phyloP scores from a whole-genome alignment of 2,797 vertebrate species.

The Mus minutoides region DNA sequence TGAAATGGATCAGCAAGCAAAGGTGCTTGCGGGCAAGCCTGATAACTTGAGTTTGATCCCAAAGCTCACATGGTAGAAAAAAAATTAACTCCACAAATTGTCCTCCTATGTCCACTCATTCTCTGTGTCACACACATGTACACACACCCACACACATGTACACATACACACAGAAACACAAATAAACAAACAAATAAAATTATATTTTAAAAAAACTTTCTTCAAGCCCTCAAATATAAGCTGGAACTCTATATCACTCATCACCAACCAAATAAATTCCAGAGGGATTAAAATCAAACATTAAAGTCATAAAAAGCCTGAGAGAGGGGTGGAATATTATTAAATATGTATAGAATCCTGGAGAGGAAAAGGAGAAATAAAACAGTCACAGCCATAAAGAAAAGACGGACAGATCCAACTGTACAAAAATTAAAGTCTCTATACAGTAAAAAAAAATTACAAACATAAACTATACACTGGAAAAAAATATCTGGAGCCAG shows the following conservation, averaged over 20 bases:
- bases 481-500: constrained; percentile 36
- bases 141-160: neutral
- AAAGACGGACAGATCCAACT: constrained; percentile 35
- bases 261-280: constrained; percentile 42
- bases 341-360: constrained; percentile 53
- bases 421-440: constrained; percentile 61
- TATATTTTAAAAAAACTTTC: neutral
- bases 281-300: constrained; percentile 62
- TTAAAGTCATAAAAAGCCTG: constrained; percentile 50
- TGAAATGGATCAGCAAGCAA: too few species aligned
- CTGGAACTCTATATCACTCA: neutral
- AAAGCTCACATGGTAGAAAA: neutral
- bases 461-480: constrained; percentile 54
- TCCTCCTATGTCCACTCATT: too few species aligned
- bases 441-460: neutral
- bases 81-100: neutral
- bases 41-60: neutral
- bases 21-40: neutral
- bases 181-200: neutral
- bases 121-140: neutral
- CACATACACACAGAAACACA: neutral
- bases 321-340: constrained; percentile 32
- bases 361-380: constrained; percentile 8
- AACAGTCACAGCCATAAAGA: constrained; percentile 50
- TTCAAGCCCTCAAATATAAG: neutral